phyloP scores from a whole-genome alignment of 2,888 invertebrate genomes.

The Mesochorus sp. region DNA sequence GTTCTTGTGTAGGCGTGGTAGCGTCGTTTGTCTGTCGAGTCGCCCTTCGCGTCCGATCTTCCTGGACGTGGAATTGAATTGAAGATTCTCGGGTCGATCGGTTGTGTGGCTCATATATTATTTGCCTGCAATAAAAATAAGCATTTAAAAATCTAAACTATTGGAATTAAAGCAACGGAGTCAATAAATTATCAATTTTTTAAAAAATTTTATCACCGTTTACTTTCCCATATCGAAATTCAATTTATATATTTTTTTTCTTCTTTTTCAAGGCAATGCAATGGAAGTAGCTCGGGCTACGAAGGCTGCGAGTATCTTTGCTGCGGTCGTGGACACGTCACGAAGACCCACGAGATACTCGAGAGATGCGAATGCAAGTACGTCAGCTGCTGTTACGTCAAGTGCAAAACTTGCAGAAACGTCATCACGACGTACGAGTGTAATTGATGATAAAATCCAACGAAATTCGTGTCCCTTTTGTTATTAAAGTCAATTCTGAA shows the following conservation, averaged over 20 bases:
- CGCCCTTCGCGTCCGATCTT: slow-evolving; percentile 49
- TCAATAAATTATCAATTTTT: slow-evolving; percentile 21
- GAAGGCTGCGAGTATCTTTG: slow-evolving; percentile 92
- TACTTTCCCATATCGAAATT: slow-evolving; percentile 2
- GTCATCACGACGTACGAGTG: slow-evolving; percentile 89
- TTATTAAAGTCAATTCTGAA: too few species aligned
- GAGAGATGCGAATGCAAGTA: slow-evolving; percentile 93
- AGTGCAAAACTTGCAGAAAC: slow-evolving; percentile 91
- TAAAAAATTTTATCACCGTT: not conserved
- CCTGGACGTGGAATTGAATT: slow-evolving; percentile 53
- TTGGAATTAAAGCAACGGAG: slow-evolving; percentile 20
- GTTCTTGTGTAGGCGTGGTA: slow-evolving; percentile 71
- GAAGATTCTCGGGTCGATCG: slow-evolving; percentile 27
- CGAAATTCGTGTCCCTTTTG: too few species aligned
- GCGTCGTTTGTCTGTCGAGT: slow-evolving; percentile 54
- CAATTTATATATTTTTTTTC: slow-evolving; percentile 13
- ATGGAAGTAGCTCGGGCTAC: slow-evolving; percentile 85
- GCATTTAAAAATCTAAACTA: not conserved
- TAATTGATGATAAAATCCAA: slow-evolving; percentile 81
- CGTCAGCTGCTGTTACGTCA: slow-evolving; percentile 94
- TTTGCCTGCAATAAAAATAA: slow-evolving; percentile 34
- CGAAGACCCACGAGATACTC: slow-evolving; percentile 86
- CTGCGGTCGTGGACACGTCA: slow-evolving; percentile 91
- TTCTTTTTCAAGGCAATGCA: slow-evolving; percentile 86
- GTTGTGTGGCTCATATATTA: slow-evolving; percentile 16